Evolutionary conservation across 37 sponge, comb jelly and placozoan species (phyloP), one percentile per base, ranked within the genome.

Genomic region (Tethya wilhelma): DNA sequence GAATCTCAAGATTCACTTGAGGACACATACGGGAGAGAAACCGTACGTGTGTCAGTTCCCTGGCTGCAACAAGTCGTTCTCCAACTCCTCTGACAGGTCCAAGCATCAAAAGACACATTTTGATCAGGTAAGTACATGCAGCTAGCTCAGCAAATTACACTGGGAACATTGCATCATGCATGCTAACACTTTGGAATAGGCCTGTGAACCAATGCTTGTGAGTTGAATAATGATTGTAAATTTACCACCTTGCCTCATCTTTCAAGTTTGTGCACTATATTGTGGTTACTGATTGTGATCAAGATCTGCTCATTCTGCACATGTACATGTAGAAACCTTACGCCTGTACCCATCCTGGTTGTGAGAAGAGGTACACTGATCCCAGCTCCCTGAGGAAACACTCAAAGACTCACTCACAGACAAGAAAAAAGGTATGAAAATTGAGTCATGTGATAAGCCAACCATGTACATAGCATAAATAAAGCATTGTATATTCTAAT

Each of bases 291-390:
- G n/a, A n/a, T n/a, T n/a, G n/a, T n/a, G n/a, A n/a, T n/a, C n/a
- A n/a, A n/a, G n/a, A n/a, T n/a, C n/a, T n/a, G n/a, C n/a, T n/a
- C n/a, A n/a, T n/a, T n/a, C n/a, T n/a, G n/a, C n/a, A n/a, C n/a
- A n/a, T n/a, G n/a, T n/a, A n/a, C n/a, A n/a, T n/a, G n/a, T n/a
- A 96, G 97, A 96, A 93, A 76, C 97, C 97, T 0, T 96, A 96
- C 69, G 94, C 90, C 14, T 96, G 97, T 38, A 78, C 77, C 20
- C 69, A 82, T 73, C 92, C 92, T 26, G 94, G 89, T n/a, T 96
- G 97, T 77, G 57, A 74, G 29, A 96, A 96, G 71, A 73, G 91
- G 22, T 96, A 96, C 91, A 96, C 97, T 30, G 97, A 96, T 67
- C 97, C 97, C 0, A 93, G 94, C 57, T 96, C 97, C 20, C 85